phyloP scores from a whole-genome alignment of 2,113 vertebrate species.

The Phyllostomus discolor region DNA sequence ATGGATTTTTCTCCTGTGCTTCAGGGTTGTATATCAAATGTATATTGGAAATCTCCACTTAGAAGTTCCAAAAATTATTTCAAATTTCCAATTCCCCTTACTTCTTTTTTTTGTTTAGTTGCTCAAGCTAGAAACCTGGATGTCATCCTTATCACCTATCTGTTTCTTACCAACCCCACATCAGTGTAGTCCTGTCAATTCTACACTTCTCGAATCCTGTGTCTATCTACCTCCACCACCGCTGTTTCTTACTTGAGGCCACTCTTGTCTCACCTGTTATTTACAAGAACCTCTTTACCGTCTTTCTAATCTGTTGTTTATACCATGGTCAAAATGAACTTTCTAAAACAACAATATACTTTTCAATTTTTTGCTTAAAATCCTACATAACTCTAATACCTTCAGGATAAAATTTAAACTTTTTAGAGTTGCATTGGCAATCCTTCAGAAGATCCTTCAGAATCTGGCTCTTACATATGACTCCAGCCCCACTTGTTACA shows the following conservation, averaged over 20 bases:
- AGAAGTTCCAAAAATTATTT: not conserved
- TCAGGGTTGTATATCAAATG: not conserved
- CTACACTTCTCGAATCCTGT: not conserved
- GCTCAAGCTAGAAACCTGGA: not conserved
- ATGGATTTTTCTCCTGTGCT: not conserved
- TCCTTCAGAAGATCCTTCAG: not conserved
- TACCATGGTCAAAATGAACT: not conserved
- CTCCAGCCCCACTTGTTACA: not conserved
- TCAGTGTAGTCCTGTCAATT: not conserved
- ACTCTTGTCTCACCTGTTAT: not conserved
- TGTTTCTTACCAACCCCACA: not conserved
- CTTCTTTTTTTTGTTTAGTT: not conserved
- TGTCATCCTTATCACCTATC: not conserved
- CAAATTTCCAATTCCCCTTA: not conserved
- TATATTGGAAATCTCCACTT: not conserved
- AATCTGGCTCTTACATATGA: not conserved
- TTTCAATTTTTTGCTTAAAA: constrained; percentile 10
- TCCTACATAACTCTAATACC: not conserved
- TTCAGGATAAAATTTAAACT: not conserved
- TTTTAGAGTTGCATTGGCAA: not conserved
- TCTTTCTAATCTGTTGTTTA: not conserved
- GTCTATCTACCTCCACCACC: not conserved
- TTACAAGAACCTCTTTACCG: not conserved
- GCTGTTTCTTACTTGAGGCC: not conserved
- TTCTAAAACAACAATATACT: not conserved